Evolutionary conservation across 2,888 invertebrate species (phyloP), one percentile per base, ranked within the genome.

Genomic region (Caprella mutica): DNA sequence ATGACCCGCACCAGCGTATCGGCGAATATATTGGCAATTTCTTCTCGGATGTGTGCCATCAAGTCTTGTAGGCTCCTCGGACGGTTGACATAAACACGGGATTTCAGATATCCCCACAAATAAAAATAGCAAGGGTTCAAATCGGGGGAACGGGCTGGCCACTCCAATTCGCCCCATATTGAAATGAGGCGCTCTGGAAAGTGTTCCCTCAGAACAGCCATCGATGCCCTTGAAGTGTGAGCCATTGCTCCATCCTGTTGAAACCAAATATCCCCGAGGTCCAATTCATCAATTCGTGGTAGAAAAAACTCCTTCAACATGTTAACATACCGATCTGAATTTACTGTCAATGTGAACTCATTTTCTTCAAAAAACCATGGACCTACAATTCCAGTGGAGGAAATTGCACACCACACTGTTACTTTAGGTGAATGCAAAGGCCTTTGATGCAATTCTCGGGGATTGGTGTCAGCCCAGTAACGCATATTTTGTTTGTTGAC

Each of bases 191-290:
- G 17, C 42, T 42, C 42, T 17, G 26, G 26, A 26, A 48, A 48
- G 33, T 26, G 48, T 48, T 26, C 3, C n/a, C 48, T 23, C 48
- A 48, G 19, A 48, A 48, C 48, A 24, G 48, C 48, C 26, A 48
- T 48, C 48, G 48, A 48, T 5, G 26, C 48, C 27, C 48, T n/a
- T 48, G 6, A 48, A 26, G 48, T 48, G 48, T 48, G n/a, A 26
- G 48, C 27, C 48, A 29, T 48, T 26, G 27, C 48, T 48, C n/a
- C 17, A 5, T 30, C 48, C 48, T 48, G 27, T 48, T 48, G 14
- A 26, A 26, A 48, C 27, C 48, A 48, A 48, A 48, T 26, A 24
- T n/a, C n/a, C 48, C 26, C 27, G 24, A 48, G 26, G 48, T 48
- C 48, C 27, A 48, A 48, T 48, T 48, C 27, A 5, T 48, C 48